Conservation (phyloP, 2,797 vertebrate genomes). For the Streptopelia turtur region DNA sequence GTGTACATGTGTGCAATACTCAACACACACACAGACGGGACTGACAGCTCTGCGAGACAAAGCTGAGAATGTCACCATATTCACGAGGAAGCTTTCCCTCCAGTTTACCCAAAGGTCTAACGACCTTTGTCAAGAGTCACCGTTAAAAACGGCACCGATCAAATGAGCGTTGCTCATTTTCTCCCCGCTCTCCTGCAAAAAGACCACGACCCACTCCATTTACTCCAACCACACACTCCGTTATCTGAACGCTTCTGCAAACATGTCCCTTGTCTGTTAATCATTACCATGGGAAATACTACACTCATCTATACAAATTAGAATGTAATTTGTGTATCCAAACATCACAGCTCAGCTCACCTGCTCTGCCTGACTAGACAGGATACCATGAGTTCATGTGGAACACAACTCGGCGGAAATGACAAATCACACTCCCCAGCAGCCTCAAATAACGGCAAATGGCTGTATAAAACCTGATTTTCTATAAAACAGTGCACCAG, state of each 20-base stretch:
- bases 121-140: neutral
- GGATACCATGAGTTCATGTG: neutral
- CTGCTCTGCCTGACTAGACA: neutral
- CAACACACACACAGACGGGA: neutral
- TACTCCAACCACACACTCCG: neutral
- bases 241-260: neutral
- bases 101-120: neutral
- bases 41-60: conserved; percentile 35
- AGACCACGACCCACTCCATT: neutral
- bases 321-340: conserved; percentile 4
- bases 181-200: neutral
- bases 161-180: neutral
- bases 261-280: neutral
- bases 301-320: neutral
- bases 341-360: conserved; percentile 9
- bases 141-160: neutral
- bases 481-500: neutral
- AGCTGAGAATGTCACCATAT: neutral
- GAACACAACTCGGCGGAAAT: neutral
- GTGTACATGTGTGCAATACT: neutral
- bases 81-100: neutral
- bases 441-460: neutral
- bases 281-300: neutral
- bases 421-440: neutral
- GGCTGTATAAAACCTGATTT: neutral